Conservation (phyloP, 2,113 vertebrate genomes). For the Neotoma lepida region DNA sequence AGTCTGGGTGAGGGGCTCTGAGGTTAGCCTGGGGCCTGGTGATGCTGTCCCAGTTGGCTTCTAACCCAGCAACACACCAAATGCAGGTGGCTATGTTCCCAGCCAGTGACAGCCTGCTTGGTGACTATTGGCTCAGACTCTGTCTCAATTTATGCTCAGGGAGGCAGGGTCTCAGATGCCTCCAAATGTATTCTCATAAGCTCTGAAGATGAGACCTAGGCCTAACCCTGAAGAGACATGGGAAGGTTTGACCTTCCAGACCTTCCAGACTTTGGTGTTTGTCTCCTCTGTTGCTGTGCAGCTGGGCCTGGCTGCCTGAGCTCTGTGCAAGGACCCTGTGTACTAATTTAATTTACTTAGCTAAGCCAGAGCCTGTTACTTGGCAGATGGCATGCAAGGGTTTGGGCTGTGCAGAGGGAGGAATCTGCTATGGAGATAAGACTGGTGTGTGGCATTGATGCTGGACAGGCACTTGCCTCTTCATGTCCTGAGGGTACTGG, state of each 20-base stretch:
- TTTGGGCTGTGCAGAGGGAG: background rate
- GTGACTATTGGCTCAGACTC: fast-evolving
- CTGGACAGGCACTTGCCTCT: no score
- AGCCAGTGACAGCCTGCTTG: no score
- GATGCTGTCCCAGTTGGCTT: no score
- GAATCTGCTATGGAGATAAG: background rate
- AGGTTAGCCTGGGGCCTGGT: background rate
- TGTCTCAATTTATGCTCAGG: background rate
- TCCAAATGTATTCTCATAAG: background rate
- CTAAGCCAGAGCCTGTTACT: background rate
- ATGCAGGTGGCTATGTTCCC: background rate
- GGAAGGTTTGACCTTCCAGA: no score
- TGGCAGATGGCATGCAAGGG: background rate
- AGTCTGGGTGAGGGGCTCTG: constrained; percentile 80
- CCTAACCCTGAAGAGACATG: background rate
- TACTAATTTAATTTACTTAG: background rate
- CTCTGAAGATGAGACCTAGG: background rate
- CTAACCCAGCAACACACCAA: fast-evolving
- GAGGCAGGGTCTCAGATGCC: background rate
- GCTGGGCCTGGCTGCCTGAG: background rate
- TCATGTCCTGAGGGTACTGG: background rate
- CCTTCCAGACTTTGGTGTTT: fast-evolving
- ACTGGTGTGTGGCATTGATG: background rate
- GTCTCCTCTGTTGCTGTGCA: fast-evolving
- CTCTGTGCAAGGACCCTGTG: background rate